Conservation (phyloP, 1,140 invertebrate species). For the Lerema accius region DNA sequence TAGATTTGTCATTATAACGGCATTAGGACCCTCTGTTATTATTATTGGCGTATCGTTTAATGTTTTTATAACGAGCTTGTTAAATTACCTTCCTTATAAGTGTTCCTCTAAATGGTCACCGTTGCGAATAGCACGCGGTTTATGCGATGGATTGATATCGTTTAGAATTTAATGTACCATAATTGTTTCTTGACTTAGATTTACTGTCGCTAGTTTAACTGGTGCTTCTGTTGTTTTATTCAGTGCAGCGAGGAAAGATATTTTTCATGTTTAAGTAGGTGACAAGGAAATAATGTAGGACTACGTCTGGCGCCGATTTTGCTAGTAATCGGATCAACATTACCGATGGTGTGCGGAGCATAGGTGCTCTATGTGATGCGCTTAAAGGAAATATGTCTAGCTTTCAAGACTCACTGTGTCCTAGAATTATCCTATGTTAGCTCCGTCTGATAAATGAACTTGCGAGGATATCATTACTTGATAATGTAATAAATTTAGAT, state of each 20-base stretch:
- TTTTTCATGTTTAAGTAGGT: conserved; percentile 32
- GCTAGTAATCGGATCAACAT: conserved; percentile 26
- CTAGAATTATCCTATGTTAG: neutral
- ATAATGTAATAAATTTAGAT: neutral
- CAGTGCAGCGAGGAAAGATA: conserved; percentile 3
- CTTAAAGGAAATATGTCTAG: conserved; percentile 22
- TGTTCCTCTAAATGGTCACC: conserved; percentile 5
- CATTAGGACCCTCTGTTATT: conserved; percentile 30
- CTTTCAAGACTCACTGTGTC: conserved; percentile 18
- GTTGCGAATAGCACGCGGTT: conserved; percentile 13
- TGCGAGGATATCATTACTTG: neutral
- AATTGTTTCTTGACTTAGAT: conserved; percentile 25
- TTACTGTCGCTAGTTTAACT: conserved; percentile 13
- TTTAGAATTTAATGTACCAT: conserved; percentile 13
- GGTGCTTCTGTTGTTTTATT: conserved; percentile 8
- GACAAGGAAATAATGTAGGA: conserved; percentile 26
- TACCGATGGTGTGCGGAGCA: too few species aligned
- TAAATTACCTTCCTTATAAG: conserved; percentile 28
- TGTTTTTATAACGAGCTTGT: conserved; percentile 36
- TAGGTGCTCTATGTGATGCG: too few species aligned
- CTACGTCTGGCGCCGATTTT: conserved; percentile 23
- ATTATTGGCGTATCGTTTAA: conserved; percentile 28
- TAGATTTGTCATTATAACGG: conserved; percentile 44
- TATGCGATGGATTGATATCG: conserved; percentile 15
- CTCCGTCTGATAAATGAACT: neutral